A percentile compares a stretch with the other conserved stretches of the same genome.
phyloP scores from a whole-genome alignment of 1,140 invertebrate genomes.

The Drosophila sechellia region DNA sequence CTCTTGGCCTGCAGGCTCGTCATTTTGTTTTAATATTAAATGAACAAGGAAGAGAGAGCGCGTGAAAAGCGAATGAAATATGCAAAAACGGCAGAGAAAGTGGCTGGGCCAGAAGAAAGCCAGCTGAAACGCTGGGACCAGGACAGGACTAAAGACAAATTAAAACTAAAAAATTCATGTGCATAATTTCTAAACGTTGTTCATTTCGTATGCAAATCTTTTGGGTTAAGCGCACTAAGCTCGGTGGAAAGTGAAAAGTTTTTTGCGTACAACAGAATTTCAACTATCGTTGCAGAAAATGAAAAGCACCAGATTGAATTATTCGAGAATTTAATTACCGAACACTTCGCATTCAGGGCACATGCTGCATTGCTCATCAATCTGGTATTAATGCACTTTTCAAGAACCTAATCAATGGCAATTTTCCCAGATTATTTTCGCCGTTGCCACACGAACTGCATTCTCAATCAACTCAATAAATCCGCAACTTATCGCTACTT shows the following conservation, averaged over 20 bases:
- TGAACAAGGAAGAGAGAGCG: slow-evolving; percentile 69
- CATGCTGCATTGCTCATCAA: not conserved
- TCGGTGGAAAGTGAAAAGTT: slow-evolving; percentile 13
- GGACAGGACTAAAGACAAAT: slow-evolving; percentile 62
- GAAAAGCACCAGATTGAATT: not conserved
- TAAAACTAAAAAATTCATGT: slow-evolving; percentile 78
- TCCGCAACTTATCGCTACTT: slow-evolving; percentile 61
- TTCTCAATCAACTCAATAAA: slow-evolving; percentile 51
- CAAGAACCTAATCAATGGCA: slow-evolving; percentile 6
- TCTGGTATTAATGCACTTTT: slow-evolving; percentile 38
- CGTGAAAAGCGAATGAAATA: slow-evolving; percentile 70
- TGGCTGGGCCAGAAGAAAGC: slow-evolving; percentile 9
- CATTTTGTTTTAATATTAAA: slow-evolving; percentile 82
- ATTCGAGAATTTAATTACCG: slow-evolving; percentile 23
- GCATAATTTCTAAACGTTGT: slow-evolving; percentile 72
- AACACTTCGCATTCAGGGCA: not conserved
- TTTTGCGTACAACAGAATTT: not conserved
- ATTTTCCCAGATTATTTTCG: slow-evolving; percentile 17
- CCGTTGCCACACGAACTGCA: slow-evolving; percentile 23
- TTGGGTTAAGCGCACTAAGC: slow-evolving; percentile 30
- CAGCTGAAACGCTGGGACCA: slow-evolving; percentile 5
- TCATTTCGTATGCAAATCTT: slow-evolving; percentile 79
- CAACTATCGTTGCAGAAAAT: not conserved
- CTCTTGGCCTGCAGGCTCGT: slow-evolving; percentile 63
- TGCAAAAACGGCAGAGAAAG: slow-evolving; percentile 54